Percentiles rank a stretch among this genome's conserved stretches.
phyloP scores from a whole-genome alignment of 2,113 vertebrate species.

The Phalacrocorax carbo region DNA sequence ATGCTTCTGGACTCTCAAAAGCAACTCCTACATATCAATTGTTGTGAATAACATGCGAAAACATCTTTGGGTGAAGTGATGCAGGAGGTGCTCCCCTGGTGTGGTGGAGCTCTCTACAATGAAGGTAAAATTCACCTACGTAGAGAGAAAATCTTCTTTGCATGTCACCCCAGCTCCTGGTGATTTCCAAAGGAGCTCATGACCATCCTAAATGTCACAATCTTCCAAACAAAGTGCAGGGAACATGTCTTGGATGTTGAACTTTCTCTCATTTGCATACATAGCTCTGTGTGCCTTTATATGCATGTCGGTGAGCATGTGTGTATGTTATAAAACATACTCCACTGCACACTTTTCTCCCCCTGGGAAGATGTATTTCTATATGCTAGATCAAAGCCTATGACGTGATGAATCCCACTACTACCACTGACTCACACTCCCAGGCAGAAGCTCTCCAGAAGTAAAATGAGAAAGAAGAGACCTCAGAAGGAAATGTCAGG shows the following conservation, averaged over 20 bases:
- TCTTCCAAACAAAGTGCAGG: neutral
- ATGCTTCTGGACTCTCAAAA: neutral
- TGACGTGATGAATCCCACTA: neutral
- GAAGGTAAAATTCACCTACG: neutral
- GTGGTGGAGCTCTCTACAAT: neutral
- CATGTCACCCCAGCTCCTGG: neutral
- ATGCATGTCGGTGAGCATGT: fast-evolving
- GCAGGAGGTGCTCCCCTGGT: neutral
- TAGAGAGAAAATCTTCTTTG: neutral
- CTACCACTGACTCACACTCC: neutral
- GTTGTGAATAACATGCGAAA: neutral
- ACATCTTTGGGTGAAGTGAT: neutral
- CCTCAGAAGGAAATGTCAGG: slow-evolving; percentile 57
- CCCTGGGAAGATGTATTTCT: neutral
- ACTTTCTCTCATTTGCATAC: neutral
- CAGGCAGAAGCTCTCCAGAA: neutral
- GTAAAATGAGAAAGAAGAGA: slow-evolving; percentile 54
- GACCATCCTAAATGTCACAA: neutral
- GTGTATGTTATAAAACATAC: neutral
- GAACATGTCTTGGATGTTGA: neutral
- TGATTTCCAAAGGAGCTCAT: neutral
- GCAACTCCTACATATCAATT: neutral
- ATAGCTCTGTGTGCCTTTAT: neutral
- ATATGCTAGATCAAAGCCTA: neutral
- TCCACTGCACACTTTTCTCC: neutral